Percentiles rank a stretch among this genome's conserved stretches.
Evolutionary conservation across 2,113 vertebrate species (phyloP).

Genomic region (Acanthisitta chloris): DNA sequence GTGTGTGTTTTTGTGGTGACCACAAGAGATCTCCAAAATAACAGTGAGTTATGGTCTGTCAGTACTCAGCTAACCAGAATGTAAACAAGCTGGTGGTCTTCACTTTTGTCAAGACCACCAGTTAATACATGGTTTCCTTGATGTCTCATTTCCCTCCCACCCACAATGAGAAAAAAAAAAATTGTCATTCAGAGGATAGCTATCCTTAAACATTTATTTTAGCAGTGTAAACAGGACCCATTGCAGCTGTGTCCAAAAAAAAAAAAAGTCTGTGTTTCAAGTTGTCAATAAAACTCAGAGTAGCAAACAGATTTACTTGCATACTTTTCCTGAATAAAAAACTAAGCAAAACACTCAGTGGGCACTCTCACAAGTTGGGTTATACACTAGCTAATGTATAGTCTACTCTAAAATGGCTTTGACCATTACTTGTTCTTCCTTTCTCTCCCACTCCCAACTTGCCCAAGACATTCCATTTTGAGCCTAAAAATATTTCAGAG

Average conservation of each 20-base stretch:
- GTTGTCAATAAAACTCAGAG: neutral
- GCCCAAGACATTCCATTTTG: neutral
- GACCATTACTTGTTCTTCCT: neutral
- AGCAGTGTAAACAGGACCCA: conserved; percentile 32
- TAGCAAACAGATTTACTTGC: neutral
- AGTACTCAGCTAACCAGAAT: neutral
- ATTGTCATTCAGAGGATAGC: neutral
- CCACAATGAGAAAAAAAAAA: neutral
- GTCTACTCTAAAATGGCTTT: neutral
- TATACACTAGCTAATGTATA: too few species aligned
- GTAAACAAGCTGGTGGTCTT: neutral
- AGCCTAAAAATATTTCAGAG: neutral
- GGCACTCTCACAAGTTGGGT: neutral
- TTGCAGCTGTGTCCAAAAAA: neutral
- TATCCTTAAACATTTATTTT: conserved; percentile 60
- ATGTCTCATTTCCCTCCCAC: conserved; percentile 33
- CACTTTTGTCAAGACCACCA: neutral
- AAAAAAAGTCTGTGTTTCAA: neutral
- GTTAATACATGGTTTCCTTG: neutral
- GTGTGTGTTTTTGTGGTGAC: neutral
- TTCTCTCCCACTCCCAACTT: neutral
- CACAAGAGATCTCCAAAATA: neutral
- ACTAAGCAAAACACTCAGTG: neutral
- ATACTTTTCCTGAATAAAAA: neutral
- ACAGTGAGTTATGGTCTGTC: neutral